Evolutionary conservation across 2,888 invertebrate species (phyloP), one percentile per base, ranked within the genome.

Genomic region (Tetragonula carbonaria): DNA sequence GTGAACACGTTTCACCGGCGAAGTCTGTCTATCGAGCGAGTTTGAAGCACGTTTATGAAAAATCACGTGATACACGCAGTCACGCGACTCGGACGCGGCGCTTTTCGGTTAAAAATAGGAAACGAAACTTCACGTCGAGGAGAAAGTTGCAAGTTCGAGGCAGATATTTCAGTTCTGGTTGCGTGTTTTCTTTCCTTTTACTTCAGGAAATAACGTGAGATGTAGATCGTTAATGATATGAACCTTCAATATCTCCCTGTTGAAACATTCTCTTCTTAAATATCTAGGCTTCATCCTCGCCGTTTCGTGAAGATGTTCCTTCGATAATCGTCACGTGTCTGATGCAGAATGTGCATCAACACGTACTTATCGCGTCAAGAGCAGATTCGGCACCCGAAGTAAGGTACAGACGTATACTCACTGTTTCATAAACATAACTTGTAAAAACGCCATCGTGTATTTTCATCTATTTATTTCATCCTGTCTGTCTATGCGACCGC

Each of bases 1-100:
- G 87, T 65, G 85, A 85, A 86, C 85, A 80, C 83, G 66, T 70
- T 74, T 3, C 70, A 70, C 66, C 8, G 57, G 78, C 21, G 59
- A 28, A 28, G 70, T 63, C 57, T 70, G 21, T 55, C 57, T 70
- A 21, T 55, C 59, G 74, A 79, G 74, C 63, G 16, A 55, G 68
- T 50, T 28, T 45, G 50, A 23, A 59, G 38, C 50, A 55, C 28
- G 28, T 8, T 45, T 45, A 45, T 21, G 33, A 62, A 16, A 28
- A 73, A 67, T 62, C 51, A 45, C 23, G 53, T 21, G 28, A 53
- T 51, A 45, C 28, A 28, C 65, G 38, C 28, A n/a, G 71, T 80
- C 78, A 53, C 72, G 57, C 77, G 68, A 71, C 59, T 13, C 28
- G 45, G 16, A 73, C 16, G 13, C 65, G 14, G 62, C 1, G 33